Evolutionary conservation across 64 coral and sea anemone genomes (phyloP).

Genomic region (Pachyseris speciosa): DNA sequence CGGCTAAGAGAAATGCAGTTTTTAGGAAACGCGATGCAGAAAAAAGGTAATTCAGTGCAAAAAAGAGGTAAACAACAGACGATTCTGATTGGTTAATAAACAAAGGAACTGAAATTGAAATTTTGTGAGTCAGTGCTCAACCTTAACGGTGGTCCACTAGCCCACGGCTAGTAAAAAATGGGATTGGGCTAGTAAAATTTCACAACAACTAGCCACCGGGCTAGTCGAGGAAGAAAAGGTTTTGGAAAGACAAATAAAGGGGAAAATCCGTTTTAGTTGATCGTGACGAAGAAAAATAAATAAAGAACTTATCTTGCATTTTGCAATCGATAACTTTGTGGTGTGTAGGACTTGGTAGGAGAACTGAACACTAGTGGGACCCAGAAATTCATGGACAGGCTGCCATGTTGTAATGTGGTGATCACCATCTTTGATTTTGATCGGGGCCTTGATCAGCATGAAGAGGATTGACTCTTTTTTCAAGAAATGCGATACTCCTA

Average conservation of each 20-base stretch:
- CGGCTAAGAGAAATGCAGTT: too few species aligned
- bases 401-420: neutral
- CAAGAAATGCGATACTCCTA: neutral
- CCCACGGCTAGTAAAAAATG: slow-evolving; percentile 34
- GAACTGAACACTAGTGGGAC: neutral
- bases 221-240: slow-evolving; percentile 35
- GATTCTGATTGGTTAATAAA: too few species aligned
- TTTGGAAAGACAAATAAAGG: slow-evolving; percentile 62
- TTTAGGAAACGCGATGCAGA: too few species aligned
- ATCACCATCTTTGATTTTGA: neutral
- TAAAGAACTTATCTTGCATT: neutral
- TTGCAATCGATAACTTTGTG: neutral
- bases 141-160: slow-evolving; percentile 1
- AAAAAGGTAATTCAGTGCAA: too few species aligned
- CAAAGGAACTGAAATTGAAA: too few species aligned
- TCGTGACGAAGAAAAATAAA: slow-evolving; percentile 38
- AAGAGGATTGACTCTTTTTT: neutral
- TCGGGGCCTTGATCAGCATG: neutral
- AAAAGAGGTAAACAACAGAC: too few species aligned
- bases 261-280: slow-evolving; percentile 37
- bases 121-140: neutral
- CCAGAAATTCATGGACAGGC: neutral
- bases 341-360: neutral
- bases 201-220: slow-evolving; percentile 39
- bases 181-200: slow-evolving; percentile 51